These are phyloP conservation scores for Netelia virgata DNA, from an alignment of 2,888 invertebrate species.

Conservation along the genomic window DNA sequence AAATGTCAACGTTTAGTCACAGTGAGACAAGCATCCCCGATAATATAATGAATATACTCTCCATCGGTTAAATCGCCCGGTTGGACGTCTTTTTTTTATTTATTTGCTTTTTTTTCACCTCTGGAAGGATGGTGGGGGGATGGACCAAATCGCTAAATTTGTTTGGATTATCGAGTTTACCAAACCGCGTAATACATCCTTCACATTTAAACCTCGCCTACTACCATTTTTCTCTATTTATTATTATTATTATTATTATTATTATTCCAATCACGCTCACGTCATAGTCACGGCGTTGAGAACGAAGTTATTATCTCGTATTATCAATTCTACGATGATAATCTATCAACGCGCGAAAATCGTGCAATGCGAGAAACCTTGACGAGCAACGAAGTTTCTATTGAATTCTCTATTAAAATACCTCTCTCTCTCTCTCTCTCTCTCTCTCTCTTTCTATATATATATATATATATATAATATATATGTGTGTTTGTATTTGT, in stretches of 20 bases:
- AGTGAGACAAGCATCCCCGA: conserved; percentile 23
- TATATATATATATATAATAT: neutral
- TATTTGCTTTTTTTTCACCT: neutral
- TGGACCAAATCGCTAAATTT: conserved; percentile 56
- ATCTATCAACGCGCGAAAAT: neutral
- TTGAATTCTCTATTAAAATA: neutral
- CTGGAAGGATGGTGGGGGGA: neutral
- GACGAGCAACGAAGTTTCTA: neutral
- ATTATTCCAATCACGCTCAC: too few species aligned
- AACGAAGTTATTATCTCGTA: neutral
- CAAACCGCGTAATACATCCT: conserved; percentile 1
- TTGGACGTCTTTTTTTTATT: neutral
- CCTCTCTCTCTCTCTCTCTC: too few species aligned
- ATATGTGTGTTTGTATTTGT: neutral
- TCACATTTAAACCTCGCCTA: conserved; percentile 18
- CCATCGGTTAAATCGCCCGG: conserved; percentile 37
- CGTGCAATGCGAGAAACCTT: conserved; percentile 27
- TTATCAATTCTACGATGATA: conserved; percentile 10
- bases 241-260: conserved; percentile 12
- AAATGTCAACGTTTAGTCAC: conserved; percentile 65
- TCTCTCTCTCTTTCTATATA: neutral
- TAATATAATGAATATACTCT: conserved; percentile 23
- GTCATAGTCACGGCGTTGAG: too few species aligned
- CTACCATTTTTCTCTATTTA: conserved; percentile 31
- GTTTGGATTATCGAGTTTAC: conserved; percentile 55